Percentiles rank a stretch among this genome's conserved stretches.
phyloP scores from a whole-genome alignment of 2,113 vertebrate species.

The Platysternon megacephalum region DNA sequence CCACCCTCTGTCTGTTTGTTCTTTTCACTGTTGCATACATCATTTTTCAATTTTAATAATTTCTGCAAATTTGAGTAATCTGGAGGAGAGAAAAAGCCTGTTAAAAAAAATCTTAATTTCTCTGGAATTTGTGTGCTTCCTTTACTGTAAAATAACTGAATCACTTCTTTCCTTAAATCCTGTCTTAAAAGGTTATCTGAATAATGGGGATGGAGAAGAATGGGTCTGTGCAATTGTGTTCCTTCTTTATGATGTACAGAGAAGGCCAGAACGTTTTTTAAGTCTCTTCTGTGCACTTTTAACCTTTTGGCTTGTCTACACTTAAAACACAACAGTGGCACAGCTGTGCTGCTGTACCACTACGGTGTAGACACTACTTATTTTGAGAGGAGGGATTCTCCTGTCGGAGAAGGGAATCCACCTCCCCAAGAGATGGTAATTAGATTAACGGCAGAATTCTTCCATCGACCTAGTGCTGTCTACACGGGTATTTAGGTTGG shows the following conservation, averaged over 20 bases:
- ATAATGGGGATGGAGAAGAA: background rate
- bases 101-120: background rate
- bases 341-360: too few species aligned
- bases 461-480: background rate
- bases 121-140: background rate
- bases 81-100: background rate
- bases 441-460: background rate
- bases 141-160: background rate
- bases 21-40: background rate
- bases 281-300: background rate
- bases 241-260: background rate
- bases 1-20: rapidly evolving
- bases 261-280: background rate
- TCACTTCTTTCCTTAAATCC: background rate
- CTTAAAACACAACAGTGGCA: background rate
- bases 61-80: background rate
- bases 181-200: background rate
- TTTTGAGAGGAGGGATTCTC: background rate
- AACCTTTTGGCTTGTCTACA: background rate
- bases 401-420: background rate
- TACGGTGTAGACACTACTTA: background rate
- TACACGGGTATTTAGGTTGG: background rate
- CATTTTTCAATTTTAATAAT: background rate
- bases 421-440: background rate
- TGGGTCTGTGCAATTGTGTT: background rate